phyloP scores from a whole-genome alignment of 1,140 invertebrate species.

The Drosophila trapezifrons region DNA sequence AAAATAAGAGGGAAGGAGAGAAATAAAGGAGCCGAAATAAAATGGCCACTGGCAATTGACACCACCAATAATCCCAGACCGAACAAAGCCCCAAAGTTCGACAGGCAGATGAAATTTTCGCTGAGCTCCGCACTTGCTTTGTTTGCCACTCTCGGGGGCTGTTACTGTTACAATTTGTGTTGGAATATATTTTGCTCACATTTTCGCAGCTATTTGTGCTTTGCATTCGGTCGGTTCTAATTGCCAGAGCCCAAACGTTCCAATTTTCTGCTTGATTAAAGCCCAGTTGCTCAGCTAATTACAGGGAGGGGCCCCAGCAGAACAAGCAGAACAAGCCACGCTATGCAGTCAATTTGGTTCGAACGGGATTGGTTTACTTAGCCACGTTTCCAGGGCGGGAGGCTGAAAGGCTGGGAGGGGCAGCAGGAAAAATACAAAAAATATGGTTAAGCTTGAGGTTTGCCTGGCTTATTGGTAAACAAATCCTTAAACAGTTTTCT shows the following conservation, averaged over 20 bases:
- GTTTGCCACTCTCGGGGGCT: slow-evolving; percentile 44
- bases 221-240: slow-evolving; percentile 56
- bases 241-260: slow-evolving; percentile 54
- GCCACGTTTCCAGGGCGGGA: background rate
- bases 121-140: slow-evolving; percentile 73
- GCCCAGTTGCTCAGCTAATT: slow-evolving; percentile 56
- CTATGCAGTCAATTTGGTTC: slow-evolving; percentile 29
- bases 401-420: background rate
- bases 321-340: background rate
- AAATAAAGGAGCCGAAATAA: slow-evolving; percentile 37
- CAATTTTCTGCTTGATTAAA: slow-evolving; percentile 77
- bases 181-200: slow-evolving; percentile 28
- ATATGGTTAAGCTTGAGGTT: background rate
- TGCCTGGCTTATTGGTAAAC: too few relatives aligned
- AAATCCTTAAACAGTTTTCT: background rate
- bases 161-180: slow-evolving; percentile 29
- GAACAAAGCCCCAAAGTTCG: slow-evolving; percentile 56
- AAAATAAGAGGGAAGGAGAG: background rate
- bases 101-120: slow-evolving; percentile 65
- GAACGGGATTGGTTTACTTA: slow-evolving; percentile 31
- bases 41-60: slow-evolving; percentile 82
- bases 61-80: slow-evolving; percentile 73
- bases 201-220: slow-evolving; percentile 36
- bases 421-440: background rate
- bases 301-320: slow-evolving; percentile 33